Evolutionary conservation across 30 jellyfish, hydroid and myxozoan species (phyloP), one percentile per base, ranked within the genome.

Genomic region (Catostylus mosaicus): DNA sequence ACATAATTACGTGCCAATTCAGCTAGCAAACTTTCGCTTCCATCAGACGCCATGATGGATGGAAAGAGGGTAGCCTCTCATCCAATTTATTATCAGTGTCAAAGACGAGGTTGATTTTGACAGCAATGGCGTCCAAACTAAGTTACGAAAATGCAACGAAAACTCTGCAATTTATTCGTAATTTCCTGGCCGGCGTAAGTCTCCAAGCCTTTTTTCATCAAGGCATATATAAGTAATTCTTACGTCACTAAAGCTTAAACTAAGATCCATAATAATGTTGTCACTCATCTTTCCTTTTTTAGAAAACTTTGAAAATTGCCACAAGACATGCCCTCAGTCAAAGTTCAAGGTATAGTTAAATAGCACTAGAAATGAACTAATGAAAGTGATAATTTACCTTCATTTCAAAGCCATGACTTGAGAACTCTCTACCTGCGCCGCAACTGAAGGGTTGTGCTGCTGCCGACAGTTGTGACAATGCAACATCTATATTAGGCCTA

Each of bases 131-230:
- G 73, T 56, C 92, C 18, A 36, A 82, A 45, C 77, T 67, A 77
- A 65, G 77, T 24, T 82, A 82, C 32, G 92, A 68, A 38, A 82
- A 84, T 73, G 94, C 94, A 18, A 84, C 94, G 35, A 84, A 84
- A 52, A 56, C 77, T 3, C 61, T 84, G 47, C 94, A 84, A 43
- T 31, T 23, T 24, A 36, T 84, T 10, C 59, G 94, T 27, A 84
- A 84, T 31, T 73, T 71, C 50, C 33, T 84, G 48, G 83, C 88
- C 10, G 94, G 94, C 31, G 94, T 84, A 73, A 46, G 94, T 51
- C 12, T 24, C 16, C n/a, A 23, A 61, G 30, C 27, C 23, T 50
- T 27, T 73, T 47, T 30, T 27, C 73, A 2, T 40, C 54, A 40
- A 7, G 14, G 7, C 14, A 40, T 14, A 7, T 40, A 7, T 40